Evolutionary conservation across 2,888 invertebrate species (phyloP), one percentile per base, ranked within the genome.

Genomic region (Pteria penguin): DNA sequence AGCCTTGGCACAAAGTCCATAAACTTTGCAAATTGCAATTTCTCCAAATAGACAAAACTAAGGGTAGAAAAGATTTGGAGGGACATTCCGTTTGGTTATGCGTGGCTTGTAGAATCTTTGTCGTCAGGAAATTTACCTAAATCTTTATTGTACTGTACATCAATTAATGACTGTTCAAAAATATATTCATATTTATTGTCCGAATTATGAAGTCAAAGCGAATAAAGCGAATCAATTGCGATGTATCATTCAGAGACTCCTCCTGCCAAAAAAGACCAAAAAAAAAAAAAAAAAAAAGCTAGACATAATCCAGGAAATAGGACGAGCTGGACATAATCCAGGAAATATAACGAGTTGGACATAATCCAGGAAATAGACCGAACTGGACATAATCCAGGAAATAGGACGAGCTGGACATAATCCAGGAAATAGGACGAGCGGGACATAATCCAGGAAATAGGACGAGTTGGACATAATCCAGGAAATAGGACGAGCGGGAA

Each of bases 231-330:
- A 2, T 32, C 29, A 1, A 27, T 72, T 60, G 65, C 67, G 3
- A 79, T 79, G 76, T 76, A 54, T 74, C 72, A 76, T 67, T 79
- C 79, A 24, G 74, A 76, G 29, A 76, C 76, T 2, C 22, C 58
- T 22, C 60, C 55, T 24, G 32, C n/a, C 8, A 68, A 68, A 2
- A 79, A 79, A 58, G 11, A 58, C 1, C 8, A 55, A 33, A 68
- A 76, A 36, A n/a, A 71, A 8, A 11, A 36, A 1, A n/a, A 36
- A 14, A 22, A 69, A n/a, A 54, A 27, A 11, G 32, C 65, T 27
- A 8, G 24, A 29, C 4, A 61, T 45, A 45, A 33, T 31, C 5
- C 2, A 2, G n/a, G 66, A 14, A 62, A 36, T 27, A 66, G 75
- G 31, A 66, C 73, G 1, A 73, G 75, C 55, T 58, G 70, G 11